Base-by-base conservation (phyloP, 2,888 invertebrate genomes). In the Saturnia pavonia region DNA sequence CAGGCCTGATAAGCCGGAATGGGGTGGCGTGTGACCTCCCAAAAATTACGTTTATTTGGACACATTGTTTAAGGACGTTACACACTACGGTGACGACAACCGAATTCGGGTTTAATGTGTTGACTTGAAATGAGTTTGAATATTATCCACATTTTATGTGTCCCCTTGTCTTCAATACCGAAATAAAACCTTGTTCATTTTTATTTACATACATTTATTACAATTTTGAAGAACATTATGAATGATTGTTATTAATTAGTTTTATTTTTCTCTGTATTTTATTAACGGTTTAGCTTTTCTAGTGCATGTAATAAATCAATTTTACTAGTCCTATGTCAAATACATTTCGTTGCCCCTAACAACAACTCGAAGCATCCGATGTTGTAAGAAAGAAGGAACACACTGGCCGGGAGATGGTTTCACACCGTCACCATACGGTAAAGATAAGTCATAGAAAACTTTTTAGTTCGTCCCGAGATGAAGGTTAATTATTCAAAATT, bases 1-100 rank as follows among this genome's bases (percentile, higher is more conserved):
- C 83, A 86, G 71, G 73, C 74, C 74, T 82, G 82, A 86, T 88
- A 88, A 88, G 85, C 85, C 75, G 54, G 65, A 43, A 70, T 57
- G 71, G 78, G 78, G 78, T 79, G 78, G 78, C 79, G 78, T 81
- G 82, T 78, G 78, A 65, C 77, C 73, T 68, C 71, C 74, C 73
- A 75, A 72, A 76, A 75, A 78, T 77, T 75, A 79, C 73, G 73
- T 72, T 73, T 72, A 73, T 79, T 78, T 78, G 74, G 71, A 75
- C 75, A 43, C 43, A 75, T 74, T 74, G 68, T 69, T 70, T 54
- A 67, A 22, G 60, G 40, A 40, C 19, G n/a, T 40, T 65, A 65
- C 40, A 65, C 40, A 65, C 19, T 57, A 25, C 25, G 25, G 4
- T 25, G 57, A 57, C 57, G 4, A 25, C 25, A 57, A 57, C 57